Evolutionary conservation across 2,888 invertebrate species (phyloP).

Genomic region (Helobdella robusta): DNA sequence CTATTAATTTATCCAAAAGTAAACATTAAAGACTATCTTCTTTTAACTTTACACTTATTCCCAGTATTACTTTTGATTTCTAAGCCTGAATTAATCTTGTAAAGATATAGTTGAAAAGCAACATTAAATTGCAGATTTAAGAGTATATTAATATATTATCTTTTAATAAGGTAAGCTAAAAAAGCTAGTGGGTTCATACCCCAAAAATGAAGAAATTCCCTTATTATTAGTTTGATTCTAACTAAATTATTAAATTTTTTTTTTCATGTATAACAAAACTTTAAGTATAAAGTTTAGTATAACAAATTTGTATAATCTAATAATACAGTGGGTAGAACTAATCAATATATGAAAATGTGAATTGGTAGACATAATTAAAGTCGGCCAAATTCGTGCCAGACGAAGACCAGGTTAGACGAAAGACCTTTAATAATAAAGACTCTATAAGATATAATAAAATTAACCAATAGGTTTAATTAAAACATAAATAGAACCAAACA

Average conservation of each 20-base stretch:
- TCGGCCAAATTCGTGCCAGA: conserved; percentile 39
- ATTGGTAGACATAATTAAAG: conserved; percentile 14
- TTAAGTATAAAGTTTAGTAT: conserved; percentile 13
- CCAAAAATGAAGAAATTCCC: conserved; percentile 31
- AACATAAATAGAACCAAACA: not conserved
- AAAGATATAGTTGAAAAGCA: conserved; percentile 33
- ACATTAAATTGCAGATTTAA: conserved; percentile 36
- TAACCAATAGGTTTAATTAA: conserved; percentile 9
- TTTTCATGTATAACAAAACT: conserved; percentile 2
- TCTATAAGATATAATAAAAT: conserved; percentile 9
- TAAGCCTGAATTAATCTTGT: conserved; percentile 25
- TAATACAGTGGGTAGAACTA: conserved; percentile 28
- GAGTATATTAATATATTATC: conserved; percentile 29
- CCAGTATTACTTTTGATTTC: conserved; percentile 27
- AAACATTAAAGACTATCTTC: conserved; percentile 14
- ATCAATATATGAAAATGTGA: conserved; percentile 24
- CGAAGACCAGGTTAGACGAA: conserved; percentile 39
- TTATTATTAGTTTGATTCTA: conserved; percentile 33
- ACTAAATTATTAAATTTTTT: conserved; percentile 24
- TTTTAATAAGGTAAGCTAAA: conserved; percentile 34
- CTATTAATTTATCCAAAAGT: not conserved
- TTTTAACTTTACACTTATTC: conserved; percentile 25
- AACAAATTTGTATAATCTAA: conserved; percentile 10
- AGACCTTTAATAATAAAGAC: conserved; percentile 28
- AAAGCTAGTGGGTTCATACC: conserved; percentile 36